These are phyloP conservation scores for Drosophila elegans DNA, from an alignment of 1,140 invertebrate genomes.

Conservation along the genomic window DNA sequence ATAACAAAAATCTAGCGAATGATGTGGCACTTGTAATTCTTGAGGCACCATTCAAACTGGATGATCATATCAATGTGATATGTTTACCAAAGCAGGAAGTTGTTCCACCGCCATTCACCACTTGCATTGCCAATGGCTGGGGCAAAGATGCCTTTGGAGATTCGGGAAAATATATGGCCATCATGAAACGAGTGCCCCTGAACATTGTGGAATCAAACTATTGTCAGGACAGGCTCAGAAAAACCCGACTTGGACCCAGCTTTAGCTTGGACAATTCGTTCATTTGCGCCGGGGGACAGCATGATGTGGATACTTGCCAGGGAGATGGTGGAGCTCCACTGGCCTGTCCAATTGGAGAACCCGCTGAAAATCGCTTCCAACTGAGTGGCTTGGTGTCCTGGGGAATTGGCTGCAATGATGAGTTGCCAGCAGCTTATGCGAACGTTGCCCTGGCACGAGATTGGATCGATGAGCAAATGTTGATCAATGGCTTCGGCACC, in stretches of 20 bases:
- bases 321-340: background rate
- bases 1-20: background rate
- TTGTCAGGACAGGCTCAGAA: background rate
- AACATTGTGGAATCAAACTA: background rate
- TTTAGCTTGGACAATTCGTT: background rate
- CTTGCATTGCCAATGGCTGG: background rate
- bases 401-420: background rate
- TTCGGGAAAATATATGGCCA: background rate
- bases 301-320: rapidly evolving
- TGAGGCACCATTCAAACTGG: background rate
- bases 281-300: background rate
- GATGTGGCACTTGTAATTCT: background rate
- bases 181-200: background rate
- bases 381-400: background rate
- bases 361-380: background rate
- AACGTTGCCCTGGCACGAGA: background rate
- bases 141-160: background rate
- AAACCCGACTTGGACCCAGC: background rate
- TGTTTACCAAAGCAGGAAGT: background rate
- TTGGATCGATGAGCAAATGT: background rate
- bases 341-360: background rate
- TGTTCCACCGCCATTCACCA: background rate
- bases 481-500: too few relatives aligned
- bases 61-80: background rate
- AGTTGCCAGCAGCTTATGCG: background rate